A percentile compares a stretch with the other conserved stretches of the same genome.
Conservation (phyloP, 2,888 invertebrate species). For the Ormia ochracea region DNA sequence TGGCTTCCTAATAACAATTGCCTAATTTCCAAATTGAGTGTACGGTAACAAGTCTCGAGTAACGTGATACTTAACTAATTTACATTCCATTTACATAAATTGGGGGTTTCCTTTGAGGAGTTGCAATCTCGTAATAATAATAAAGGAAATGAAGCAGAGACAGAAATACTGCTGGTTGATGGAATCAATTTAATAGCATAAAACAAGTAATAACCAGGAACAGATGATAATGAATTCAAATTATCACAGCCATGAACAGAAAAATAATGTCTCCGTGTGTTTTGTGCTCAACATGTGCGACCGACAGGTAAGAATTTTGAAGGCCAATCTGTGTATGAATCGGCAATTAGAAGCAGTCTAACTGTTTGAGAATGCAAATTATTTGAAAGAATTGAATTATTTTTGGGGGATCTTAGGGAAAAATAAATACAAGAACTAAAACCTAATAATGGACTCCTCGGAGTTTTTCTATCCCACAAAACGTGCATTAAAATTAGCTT, state of each 20-base stretch:
- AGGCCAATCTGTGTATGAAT: background rate
- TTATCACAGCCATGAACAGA: slow-evolving; percentile 28
- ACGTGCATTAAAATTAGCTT: no score
- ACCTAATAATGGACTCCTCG: no score
- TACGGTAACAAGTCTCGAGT: slow-evolving; percentile 36
- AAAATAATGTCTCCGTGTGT: background rate
- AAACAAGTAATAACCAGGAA: slow-evolving; percentile 5
- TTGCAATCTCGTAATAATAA: slow-evolving; percentile 47
- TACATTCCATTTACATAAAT: slow-evolving; percentile 75
- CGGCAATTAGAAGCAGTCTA: no score
- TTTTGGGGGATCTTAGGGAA: no score
- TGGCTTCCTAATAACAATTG: slow-evolving; percentile 50
- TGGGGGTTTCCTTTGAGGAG: slow-evolving; percentile 72
- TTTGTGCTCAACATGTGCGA: background rate
- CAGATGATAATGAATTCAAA: slow-evolving; percentile 59
- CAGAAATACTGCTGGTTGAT: slow-evolving; percentile 41
- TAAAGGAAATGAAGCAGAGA: background rate
- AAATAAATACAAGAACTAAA: no score
- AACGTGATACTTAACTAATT: slow-evolving; percentile 69
- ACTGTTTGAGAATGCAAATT: no score
- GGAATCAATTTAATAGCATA: slow-evolving; percentile 48
- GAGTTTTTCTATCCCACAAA: no score
- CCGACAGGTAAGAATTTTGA: background rate
- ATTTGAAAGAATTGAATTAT: no score
- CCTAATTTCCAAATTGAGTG: slow-evolving; percentile 50